Base-by-base conservation (phyloP, 2,888 invertebrate species). In the Allophyes oxyacanthae region DNA sequence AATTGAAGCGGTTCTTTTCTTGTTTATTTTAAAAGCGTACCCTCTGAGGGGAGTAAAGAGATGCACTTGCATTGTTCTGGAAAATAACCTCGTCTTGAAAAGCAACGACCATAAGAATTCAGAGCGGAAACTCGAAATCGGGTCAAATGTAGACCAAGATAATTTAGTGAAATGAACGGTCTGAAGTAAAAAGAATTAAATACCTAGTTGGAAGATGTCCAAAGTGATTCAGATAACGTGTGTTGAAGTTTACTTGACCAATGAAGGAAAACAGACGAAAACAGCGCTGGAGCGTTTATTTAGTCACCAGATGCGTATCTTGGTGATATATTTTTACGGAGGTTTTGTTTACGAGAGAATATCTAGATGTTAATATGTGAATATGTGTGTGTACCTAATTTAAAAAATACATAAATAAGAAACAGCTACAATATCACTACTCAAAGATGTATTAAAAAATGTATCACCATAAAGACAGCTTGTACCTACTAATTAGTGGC, bases 51-150 rank as follows among this genome's bases (percentile, higher is more conserved):
- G 69, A 71, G 50, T 51, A 62, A 63, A 42, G 65, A 68, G 72
- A 77, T 74, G 78, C 79, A 73, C 71, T 79, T 69, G 78, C 80
- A 82, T 83, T 84, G 82, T 84, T 74, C 78, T 75, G 79, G 79
- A 84, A 86, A 86, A 84, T 84, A 77, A 76, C 77, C 75, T 75
- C 83, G 75, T 80, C 79, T 86, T 79, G 72, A 77, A 81, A 81
- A 69, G 71, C 82, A 81, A 74, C 76, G 78, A 81, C 81, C 78
- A 83, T 84, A 85, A 87, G 84, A 85, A 84, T 79, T 77, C 78
- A 75, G 66, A 70, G 69, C 44, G 52, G 60, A 75, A 77, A 76
- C 67, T 72, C 49, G 64, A 74, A 83, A 83, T 76, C 70, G 67
- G 83, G 83, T 82, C 82, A 81, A 77, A 79, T 77, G 76, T 78